Evolutionary conservation across 2,888 invertebrate genomes (phyloP), one percentile per base, ranked within the genome.

Genomic region (Plagodis dolabraria): DNA sequence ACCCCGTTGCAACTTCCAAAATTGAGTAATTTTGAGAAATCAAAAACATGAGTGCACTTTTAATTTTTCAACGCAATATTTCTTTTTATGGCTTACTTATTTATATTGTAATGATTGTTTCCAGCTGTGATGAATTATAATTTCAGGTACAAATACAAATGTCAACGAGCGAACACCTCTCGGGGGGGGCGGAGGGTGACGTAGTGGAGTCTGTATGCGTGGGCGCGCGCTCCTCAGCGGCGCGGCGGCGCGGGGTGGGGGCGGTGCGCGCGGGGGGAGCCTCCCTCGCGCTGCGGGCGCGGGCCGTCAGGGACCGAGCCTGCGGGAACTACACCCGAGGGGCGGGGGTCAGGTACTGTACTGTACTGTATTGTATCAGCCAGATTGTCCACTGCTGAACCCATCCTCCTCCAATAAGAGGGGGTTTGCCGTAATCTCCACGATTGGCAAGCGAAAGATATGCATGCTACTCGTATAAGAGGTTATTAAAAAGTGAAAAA

Each of bases 111-210:
- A 22, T 22, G 22, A 22, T 22, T 22, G 1, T 22, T 22, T 4
- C 22, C 22, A 22, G 22, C 4, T 22, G 22, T 22, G 2, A 22
- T 22, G 22, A 22, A 4, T 22, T 1, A 22, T 22, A 53, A 11
- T 52, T 53, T 4, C 74, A 88, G 88, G 79, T 89, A 0, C 82
- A 88, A 76, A 83, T 89, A 40, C 79, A 85, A 49, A 71, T 89
- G 10, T 57, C 80, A 0, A 72, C 85, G 0, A 95, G 97, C n/a
- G 94, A 95, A 0, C 86, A 97, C 64, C 94, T 96, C 52, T 70
- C 78, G 53, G 77, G 76, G 0, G 68, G 78, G 0, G n/a, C 60
- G 0, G 73, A 75, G 0, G 45, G 22, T 22, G 22, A 22, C 22
- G 2, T 64, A 4, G 72, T 76, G 7, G 80, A 84, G 60, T 61